Percentiles rank a stretch among this genome's conserved stretches.
Evolutionary conservation across 2,888 invertebrate species (phyloP).

Genomic region (Chloroclystis v-ata): DNA sequence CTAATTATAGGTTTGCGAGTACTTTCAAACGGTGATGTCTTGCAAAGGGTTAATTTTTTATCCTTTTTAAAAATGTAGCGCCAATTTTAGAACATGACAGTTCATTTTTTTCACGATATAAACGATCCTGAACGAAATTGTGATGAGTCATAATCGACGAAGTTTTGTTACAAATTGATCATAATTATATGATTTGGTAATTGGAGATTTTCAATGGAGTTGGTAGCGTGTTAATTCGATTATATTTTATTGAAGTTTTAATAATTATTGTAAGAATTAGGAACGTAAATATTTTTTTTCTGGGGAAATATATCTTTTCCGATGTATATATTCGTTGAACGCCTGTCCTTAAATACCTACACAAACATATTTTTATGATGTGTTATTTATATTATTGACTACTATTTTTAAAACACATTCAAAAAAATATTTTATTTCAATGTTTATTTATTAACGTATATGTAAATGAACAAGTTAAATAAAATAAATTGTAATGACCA

Average conservation of each 20-base stretch:
- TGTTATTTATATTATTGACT: too few species aligned
- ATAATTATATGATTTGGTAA: background rate
- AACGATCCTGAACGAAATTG: background rate
- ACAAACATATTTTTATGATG: too few species aligned
- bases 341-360: too few species aligned
- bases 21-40: conserved; percentile 74
- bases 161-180: conserved; percentile 8
- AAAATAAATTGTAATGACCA: conserved; percentile 18
- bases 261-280: too few species aligned
- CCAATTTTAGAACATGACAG: conserved; percentile 41
- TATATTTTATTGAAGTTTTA: too few species aligned
- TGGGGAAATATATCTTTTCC: too few species aligned
- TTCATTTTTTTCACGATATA: conserved; percentile 31
- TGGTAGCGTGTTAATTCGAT: too few species aligned
- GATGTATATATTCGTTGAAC: too few species aligned
- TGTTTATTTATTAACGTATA: background rate
- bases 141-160: conserved; percentile 12
- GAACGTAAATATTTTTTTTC: too few species aligned
- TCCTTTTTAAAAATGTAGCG: conserved; percentile 36
- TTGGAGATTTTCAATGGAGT: too few species aligned
- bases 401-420: too few species aligned
- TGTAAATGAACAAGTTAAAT: conserved; percentile 22
- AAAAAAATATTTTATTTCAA: background rate
- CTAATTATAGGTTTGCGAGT: conserved; percentile 73
- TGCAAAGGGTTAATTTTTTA: conserved; percentile 54